Evolutionary conservation across 2,113 vertebrate species (phyloP).

Genomic region (Plecturocebus donacophilus): DNA sequence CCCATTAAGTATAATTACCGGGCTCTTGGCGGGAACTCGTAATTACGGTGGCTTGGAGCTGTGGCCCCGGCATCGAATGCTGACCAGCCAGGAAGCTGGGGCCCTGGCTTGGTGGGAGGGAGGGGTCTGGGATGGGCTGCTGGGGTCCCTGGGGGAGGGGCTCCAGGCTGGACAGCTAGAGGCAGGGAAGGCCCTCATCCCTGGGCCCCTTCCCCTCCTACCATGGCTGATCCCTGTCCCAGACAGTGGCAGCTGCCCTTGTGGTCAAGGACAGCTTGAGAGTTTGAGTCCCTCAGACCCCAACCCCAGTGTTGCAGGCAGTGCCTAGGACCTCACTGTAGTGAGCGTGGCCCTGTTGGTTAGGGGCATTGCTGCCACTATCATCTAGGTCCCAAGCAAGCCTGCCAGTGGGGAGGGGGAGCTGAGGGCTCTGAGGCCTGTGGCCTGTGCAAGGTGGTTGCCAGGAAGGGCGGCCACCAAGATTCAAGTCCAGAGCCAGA

Average conservation of each 20-base stretch:
- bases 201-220: not conserved
- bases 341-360: not conserved
- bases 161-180: not conserved
- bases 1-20: conserved; percentile 63
- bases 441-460: not conserved
- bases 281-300: too few species aligned
- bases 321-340: accelerated
- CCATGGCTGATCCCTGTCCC: not conserved
- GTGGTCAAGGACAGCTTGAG: too few species aligned
- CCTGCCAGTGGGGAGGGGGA: too few species aligned
- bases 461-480: not conserved
- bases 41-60: conserved; percentile 44
- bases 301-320: not conserved
- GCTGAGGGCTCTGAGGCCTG: not conserved
- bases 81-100: not conserved
- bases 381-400: too few species aligned
- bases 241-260: not conserved
- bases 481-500: not conserved
- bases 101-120: not conserved
- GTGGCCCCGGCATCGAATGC: too few species aligned
- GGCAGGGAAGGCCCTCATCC: not conserved
- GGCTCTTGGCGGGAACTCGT: not conserved
- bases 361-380: not conserved
- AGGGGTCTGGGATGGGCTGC: not conserved
- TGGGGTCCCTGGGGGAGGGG: not conserved